A percentile compares a stretch with the other conserved stretches of the same genome.
phyloP scores from a whole-genome alignment of 2,888 invertebrate genomes.

The Eupeodes latifasciatus region DNA sequence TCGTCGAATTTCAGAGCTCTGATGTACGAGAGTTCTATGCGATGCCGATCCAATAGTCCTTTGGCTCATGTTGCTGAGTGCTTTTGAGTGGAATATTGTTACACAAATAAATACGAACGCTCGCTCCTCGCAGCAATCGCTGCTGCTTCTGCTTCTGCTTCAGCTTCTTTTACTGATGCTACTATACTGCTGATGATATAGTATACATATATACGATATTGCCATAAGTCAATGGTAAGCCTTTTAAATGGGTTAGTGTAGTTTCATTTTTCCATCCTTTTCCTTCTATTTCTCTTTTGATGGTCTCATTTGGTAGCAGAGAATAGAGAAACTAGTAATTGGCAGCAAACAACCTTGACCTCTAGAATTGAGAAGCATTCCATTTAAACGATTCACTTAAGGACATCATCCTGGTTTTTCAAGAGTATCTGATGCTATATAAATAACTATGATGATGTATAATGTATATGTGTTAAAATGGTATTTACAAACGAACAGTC shows the following conservation, averaged over 20 bases:
- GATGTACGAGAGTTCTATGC: too few relatives aligned
- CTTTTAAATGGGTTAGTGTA: slow-evolving; percentile 60
- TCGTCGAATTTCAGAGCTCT: neutral
- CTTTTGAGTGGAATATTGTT: slow-evolving; percentile 18
- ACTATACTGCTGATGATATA: too few relatives aligned
- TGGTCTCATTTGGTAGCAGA: slow-evolving; percentile 50
- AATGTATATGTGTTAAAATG: neutral
- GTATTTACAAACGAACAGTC: too few relatives aligned
- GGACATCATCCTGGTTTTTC: slow-evolving; percentile 27
- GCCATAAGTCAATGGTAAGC: slow-evolving; percentile 66
- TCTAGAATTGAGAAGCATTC: slow-evolving; percentile 42
- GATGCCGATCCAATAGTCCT: neutral
- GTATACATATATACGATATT: slow-evolving; percentile 23
- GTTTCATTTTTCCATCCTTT: slow-evolving; percentile 31
- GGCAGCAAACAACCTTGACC: slow-evolving; percentile 61
- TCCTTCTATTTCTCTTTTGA: neutral
- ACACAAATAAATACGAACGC: slow-evolving; percentile 27
- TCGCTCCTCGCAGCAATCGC: slow-evolving; percentile 10
- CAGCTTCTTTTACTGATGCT: too few relatives aligned
- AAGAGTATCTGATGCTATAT: neutral
- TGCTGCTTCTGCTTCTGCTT: neutral
- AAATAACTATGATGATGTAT: neutral
- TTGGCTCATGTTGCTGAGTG: slow-evolving; percentile 4
- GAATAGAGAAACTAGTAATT: slow-evolving; percentile 30
- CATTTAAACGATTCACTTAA: slow-evolving; percentile 64